Percentiles rank a stretch among this genome's conserved stretches.
Conservation (phyloP, 1,140 invertebrate genomes). For the Brachionus paranguensis region DNA sequence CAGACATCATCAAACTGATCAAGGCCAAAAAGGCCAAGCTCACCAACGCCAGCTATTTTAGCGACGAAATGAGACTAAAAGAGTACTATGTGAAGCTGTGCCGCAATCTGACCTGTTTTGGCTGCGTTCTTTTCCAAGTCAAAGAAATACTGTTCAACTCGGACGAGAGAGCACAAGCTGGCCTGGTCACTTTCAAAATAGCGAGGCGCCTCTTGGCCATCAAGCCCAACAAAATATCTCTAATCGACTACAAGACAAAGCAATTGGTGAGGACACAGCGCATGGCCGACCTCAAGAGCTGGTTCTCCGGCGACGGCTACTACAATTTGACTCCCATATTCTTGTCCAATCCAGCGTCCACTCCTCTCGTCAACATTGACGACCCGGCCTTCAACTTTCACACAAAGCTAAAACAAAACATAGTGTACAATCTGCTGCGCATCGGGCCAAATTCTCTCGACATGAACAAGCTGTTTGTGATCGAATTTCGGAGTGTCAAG, state of each 20-base stretch:
- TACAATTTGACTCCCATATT: conserved; percentile 29
- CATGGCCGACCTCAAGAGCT: conserved; percentile 60
- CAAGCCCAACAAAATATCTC: conserved; percentile 61
- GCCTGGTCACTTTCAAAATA: conserved; percentile 53
- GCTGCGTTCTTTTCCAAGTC: conserved; percentile 65
- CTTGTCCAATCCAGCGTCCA: background rate
- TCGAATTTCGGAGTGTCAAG: conserved; percentile 25
- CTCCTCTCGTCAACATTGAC: background rate
- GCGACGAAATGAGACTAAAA: conserved; percentile 55
- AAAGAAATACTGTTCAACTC: conserved; percentile 59
- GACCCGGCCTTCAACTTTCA: background rate
- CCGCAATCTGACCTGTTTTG: conserved; percentile 63
- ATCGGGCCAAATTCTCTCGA: background rate
- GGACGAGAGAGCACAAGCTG: conserved; percentile 64
- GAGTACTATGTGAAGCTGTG: conserved; percentile 66
- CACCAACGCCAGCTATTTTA: background rate
- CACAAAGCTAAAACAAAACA: background rate
- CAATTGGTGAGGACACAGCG: conserved; percentile 61
- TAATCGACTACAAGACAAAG: conserved; percentile 65
- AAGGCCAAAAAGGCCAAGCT: conserved; percentile 9
- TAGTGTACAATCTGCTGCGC: background rate
- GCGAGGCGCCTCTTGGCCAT: conserved; percentile 63
- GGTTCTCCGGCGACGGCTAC: conserved; percentile 22
- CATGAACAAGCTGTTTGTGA: conserved; percentile 35
- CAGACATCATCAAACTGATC: background rate